Conservation (phyloP, 2,113 vertebrate species). For the Protobothrops flavoviridis region DNA sequence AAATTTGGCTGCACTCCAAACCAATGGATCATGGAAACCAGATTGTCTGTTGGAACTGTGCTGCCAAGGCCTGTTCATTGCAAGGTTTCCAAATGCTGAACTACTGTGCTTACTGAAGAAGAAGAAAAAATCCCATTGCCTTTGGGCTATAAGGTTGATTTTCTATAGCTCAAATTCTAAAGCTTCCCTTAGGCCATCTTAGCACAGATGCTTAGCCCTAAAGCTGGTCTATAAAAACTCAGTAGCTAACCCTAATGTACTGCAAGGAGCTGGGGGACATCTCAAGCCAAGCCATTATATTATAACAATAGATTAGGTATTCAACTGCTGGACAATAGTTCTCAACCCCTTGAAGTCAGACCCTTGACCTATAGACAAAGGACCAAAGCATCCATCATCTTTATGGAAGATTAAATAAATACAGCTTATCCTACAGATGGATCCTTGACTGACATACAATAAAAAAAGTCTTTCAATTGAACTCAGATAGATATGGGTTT, state of each 20-base stretch:
- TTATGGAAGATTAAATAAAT: conserved; percentile 14
- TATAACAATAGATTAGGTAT: not conserved
- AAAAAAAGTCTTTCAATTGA: not conserved
- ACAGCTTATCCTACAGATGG: conserved; percentile 11
- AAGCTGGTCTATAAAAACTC: not conserved
- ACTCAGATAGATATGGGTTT: not conserved
- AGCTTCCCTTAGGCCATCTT: not conserved
- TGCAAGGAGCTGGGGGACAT: not conserved
- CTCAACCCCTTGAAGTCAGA: not conserved
- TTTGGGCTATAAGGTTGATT: not conserved
- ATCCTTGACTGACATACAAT: not conserved
- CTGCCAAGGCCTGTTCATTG: not conserved
- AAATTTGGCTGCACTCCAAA: not conserved
- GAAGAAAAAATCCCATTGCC: not conserved
- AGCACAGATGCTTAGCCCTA: not conserved
- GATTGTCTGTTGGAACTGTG: not conserved
- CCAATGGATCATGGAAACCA: not conserved
- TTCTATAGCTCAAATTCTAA: not conserved
- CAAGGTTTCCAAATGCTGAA: not conserved
- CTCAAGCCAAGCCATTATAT: not conserved
- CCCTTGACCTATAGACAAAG: conserved; percentile 1
- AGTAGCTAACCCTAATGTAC: not conserved
- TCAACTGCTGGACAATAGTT: not conserved
- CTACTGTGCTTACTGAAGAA: not conserved
- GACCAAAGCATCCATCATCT: not conserved